Conservation (phyloP, 2,113 vertebrate species). For the Antechinus flavipes region DNA sequence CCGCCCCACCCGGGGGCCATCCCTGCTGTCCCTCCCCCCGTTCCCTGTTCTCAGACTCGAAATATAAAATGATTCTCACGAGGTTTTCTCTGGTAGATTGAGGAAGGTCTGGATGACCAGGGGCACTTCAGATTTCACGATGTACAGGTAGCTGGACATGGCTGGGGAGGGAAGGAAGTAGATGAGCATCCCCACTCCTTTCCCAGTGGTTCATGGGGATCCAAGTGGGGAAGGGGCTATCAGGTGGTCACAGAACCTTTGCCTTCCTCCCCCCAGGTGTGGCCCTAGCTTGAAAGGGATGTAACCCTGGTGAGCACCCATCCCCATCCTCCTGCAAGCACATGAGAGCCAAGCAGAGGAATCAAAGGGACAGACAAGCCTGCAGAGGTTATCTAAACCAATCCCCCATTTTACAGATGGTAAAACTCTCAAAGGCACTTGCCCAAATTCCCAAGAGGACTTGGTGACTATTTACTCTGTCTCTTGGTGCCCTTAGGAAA, state of each 20-base stretch:
- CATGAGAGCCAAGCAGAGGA: background rate
- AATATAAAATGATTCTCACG: slow-evolving; percentile 86
- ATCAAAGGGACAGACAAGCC: background rate
- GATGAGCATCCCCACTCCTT: background rate
- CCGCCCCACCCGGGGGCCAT: slow-evolving; percentile 10
- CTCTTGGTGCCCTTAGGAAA: background rate
- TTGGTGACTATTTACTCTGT: background rate
- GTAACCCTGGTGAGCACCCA: background rate
- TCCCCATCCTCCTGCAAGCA: fast-evolving
- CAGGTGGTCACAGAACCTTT: background rate
- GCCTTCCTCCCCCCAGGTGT: background rate
- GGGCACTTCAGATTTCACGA: slow-evolving; percentile 97
- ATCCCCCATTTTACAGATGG: background rate
- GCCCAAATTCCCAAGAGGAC: background rate
- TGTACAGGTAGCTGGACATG: slow-evolving; percentile 99
- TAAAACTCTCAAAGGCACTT: background rate
- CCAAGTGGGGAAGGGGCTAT: background rate
- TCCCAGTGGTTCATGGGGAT: background rate
- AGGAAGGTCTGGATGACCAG: slow-evolving; percentile 98
- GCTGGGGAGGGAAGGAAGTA: slow-evolving; percentile 84
- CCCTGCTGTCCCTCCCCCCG: background rate
- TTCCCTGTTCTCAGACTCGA: background rate
- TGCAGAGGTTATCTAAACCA: background rate
- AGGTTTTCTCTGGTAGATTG: slow-evolving; percentile 87
- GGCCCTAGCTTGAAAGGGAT: background rate